These are phyloP conservation scores for Cariama cristata DNA, from an alignment of 2,113 vertebrate genomes.

Conservation along the genomic window DNA sequence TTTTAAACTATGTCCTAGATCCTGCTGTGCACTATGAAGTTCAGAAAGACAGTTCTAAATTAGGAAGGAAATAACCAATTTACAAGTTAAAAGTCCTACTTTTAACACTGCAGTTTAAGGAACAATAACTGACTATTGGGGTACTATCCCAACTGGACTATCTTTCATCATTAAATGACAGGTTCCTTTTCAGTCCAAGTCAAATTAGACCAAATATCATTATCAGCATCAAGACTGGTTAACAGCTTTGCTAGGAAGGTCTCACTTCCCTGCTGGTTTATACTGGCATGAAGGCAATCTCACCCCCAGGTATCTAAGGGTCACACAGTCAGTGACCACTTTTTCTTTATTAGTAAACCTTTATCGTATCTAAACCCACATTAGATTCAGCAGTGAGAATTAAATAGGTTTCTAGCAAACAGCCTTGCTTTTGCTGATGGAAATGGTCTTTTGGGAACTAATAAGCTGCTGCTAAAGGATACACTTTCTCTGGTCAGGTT, in stretches of 20 bases:
- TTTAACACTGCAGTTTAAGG: neutral
- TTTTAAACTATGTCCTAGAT: neutral
- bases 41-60: neutral
- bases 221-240: neutral
- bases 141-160: neutral
- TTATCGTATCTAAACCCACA: neutral
- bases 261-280: neutral
- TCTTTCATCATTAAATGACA: neutral
- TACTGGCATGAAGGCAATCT: neutral
- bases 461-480: neutral
- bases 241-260: neutral
- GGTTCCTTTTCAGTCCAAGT: neutral
- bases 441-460: neutral
- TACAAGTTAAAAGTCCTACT: neutral
- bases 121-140: fast-evolving
- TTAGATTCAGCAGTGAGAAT: neutral
- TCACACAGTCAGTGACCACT: fast-evolving
- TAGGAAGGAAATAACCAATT: neutral
- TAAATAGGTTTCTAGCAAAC: neutral
- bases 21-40: neutral
- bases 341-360: neutral
- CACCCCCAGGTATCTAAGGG: fast-evolving
- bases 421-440: neutral
- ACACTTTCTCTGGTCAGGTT: neutral
- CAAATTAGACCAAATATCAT: neutral